A percentile compares a stretch with the other conserved stretches of the same genome.
Conservation (phyloP, 1,140 invertebrate genomes). For the Caenorhabditis tropicalis region DNA sequence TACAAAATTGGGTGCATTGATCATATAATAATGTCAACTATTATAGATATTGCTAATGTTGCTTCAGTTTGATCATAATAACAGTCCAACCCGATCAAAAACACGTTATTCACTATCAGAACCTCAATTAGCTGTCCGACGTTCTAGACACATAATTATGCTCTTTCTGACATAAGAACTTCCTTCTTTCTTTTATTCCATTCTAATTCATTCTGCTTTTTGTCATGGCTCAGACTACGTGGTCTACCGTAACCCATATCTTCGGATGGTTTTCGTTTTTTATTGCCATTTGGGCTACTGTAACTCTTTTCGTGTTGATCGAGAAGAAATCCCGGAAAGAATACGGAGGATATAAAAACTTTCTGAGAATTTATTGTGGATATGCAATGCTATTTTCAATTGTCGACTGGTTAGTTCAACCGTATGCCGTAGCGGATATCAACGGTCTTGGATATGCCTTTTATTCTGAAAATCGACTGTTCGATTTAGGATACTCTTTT, state of each 20-base stretch:
- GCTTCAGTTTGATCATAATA: too few relatives aligned
- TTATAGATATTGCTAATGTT: too few relatives aligned
- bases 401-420: constrained; percentile 1
- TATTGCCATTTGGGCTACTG: neutral
- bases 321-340: neutral
- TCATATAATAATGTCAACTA: too few relatives aligned
- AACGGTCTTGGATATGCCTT: neutral
- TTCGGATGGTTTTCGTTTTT: constrained; percentile 6
- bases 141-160: too few relatives aligned
- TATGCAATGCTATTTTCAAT: neutral
- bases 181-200: neutral
- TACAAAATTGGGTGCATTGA: too few relatives aligned
- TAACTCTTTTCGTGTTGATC: neutral
- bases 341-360: neutral
- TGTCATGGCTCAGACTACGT: neutral
- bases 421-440: neutral
- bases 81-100: too few relatives aligned
- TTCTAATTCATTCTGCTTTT: neutral
- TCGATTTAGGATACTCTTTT: neutral
- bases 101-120: neutral
- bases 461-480: neutral
- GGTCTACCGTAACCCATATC: constrained; percentile 6
- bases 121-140: neutral
- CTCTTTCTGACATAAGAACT: too few relatives aligned
- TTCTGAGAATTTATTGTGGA: neutral